Evolutionary conservation across 2,113 vertebrate genomes (phyloP).

Genomic region (Coturnix japonica): DNA sequence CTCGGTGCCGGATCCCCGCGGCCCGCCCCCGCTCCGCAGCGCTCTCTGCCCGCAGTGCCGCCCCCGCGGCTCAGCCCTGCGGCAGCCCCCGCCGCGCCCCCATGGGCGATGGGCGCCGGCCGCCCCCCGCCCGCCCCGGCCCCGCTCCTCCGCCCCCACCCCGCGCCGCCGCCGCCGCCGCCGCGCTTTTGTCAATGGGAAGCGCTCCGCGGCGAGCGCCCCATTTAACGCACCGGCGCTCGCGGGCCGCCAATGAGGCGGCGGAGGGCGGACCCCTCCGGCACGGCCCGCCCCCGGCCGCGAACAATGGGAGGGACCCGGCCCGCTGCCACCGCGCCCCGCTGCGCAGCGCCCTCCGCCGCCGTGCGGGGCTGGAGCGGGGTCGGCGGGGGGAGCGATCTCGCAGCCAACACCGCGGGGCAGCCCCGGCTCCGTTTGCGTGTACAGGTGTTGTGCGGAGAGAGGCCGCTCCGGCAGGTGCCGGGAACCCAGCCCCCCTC

Average conservation of each 20-base stretch:
- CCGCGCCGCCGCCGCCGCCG: background rate
- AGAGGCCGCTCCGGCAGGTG: too few species aligned
- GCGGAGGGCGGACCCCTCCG: conserved; percentile 44
- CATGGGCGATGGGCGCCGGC: background rate
- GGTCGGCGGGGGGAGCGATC: too few species aligned
- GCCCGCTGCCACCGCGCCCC: too few species aligned
- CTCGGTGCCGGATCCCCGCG: background rate
- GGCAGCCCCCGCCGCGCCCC: background rate
- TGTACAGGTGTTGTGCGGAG: background rate
- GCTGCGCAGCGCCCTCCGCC: too few species aligned
- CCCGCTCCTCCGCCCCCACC: background rate
- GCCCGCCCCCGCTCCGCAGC: background rate
- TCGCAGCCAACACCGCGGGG: too few species aligned
- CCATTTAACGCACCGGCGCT: conserved; percentile 62
- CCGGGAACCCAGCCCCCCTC: too few species aligned
- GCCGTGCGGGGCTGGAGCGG: too few species aligned
- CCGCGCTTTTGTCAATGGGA: conserved; percentile 1
- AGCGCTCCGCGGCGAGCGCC: background rate
- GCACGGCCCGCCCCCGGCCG: background rate
- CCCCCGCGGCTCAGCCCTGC: background rate
- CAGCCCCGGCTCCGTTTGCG: too few species aligned
- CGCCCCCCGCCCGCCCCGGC: background rate
- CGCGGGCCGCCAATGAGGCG: conserved; percentile 78
- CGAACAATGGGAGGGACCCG: background rate
- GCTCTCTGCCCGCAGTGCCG: background rate